These are phyloP conservation scores for Lobophora halterata DNA, from an alignment of 2,888 invertebrate genomes.

Conservation along the genomic window DNA sequence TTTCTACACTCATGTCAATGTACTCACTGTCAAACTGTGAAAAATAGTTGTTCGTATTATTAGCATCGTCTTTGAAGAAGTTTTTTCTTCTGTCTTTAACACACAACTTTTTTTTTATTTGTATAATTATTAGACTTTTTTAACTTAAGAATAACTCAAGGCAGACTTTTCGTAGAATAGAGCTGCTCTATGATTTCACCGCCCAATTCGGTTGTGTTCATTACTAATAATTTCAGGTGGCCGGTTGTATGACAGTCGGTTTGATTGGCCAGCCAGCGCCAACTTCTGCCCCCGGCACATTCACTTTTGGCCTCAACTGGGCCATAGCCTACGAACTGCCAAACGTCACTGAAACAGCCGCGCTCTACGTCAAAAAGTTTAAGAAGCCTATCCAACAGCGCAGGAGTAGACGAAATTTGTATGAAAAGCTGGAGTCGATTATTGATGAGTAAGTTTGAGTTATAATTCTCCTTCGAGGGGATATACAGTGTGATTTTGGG, in stretches of 20 bases:
- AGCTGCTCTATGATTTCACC: no score
- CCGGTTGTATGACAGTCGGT: constrained; percentile 82
- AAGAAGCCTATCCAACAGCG: constrained; percentile 76
- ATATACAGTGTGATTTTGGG: no score
- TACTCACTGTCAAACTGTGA: no score
- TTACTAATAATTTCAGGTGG: constrained; percentile 51
- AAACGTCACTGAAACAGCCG: constrained; percentile 72
- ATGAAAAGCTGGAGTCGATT: constrained; percentile 84
- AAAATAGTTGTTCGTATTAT: no score
- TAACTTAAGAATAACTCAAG: no score
- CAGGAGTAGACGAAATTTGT: constrained; percentile 84
- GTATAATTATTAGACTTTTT: no score
- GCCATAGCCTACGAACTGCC: constrained; percentile 84
- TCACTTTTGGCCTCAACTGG: constrained; percentile 85
- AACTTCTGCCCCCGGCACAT: constrained; percentile 70
- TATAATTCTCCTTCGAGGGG: no score
- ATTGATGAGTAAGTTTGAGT: constrained; percentile 85
- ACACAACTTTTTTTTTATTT: no score
- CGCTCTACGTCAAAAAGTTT: constrained; percentile 50
- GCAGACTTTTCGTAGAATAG: no score
- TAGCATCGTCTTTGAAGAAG: no score
- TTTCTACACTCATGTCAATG: no score
- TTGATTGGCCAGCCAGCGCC: constrained; percentile 79
- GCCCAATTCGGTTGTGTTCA: constrained; percentile 1
- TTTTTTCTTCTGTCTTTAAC: no score